Percentiles rank a stretch among this genome's conserved stretches.
These are phyloP conservation scores for Otocyon megalotis DNA, from an alignment of 2,113 vertebrate genomes.

Conservation along the genomic window DNA sequence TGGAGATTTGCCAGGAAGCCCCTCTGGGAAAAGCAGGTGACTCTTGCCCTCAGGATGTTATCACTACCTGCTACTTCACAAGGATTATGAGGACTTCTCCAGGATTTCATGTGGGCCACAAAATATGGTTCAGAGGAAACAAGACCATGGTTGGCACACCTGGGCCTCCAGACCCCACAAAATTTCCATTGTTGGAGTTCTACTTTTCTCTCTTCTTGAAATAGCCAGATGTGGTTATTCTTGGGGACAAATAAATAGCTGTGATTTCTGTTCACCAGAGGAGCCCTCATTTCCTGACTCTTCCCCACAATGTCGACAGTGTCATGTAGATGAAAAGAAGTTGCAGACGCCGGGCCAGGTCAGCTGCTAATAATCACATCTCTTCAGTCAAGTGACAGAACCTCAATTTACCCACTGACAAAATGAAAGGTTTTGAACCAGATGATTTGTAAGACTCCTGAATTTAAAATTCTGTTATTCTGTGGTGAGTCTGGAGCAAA, in stretches of 20 bases:
- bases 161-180: background rate
- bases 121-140: background rate
- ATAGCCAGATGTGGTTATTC: constrained; percentile 24
- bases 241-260: background rate
- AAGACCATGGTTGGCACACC: background rate
- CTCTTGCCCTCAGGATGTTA: background rate
- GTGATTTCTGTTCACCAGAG: constrained; percentile 23
- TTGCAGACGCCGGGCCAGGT: background rate
- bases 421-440: background rate
- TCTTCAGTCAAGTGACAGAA: background rate
- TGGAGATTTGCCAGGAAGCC: background rate
- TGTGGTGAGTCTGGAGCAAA: background rate
- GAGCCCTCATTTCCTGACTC: background rate
- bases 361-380: background rate
- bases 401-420: background rate
- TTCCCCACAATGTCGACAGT: background rate
- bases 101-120: background rate
- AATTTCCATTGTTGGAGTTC: background rate
- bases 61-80: background rate
- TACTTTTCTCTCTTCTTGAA: constrained; percentile 31
- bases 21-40: background rate
- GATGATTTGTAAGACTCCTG: background rate
- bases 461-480: background rate
- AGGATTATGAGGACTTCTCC: background rate
- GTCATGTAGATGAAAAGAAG: background rate